A percentile compares a stretch with the other conserved stretches of the same genome.
phyloP scores from a whole-genome alignment of 2,797 vertebrate genomes.

The Danionella dracula region DNA sequence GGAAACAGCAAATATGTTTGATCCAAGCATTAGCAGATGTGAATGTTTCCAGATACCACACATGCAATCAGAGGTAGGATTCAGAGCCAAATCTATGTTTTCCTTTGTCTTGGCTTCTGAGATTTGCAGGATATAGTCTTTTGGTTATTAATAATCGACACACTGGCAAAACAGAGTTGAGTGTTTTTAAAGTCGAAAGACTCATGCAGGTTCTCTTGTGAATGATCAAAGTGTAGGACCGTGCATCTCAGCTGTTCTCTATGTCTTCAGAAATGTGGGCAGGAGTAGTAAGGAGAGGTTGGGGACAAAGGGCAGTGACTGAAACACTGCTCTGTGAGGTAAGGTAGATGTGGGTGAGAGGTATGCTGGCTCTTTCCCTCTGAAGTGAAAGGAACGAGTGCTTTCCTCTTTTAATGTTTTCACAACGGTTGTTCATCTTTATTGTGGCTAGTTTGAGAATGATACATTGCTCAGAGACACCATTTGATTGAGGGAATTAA shows the following conservation, averaged over 20 bases:
- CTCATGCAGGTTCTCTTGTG: not conserved
- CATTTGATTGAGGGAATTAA: not conserved
- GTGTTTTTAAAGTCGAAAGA: not conserved
- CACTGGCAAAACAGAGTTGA: conserved; percentile 5
- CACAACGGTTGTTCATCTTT: conserved; percentile 18
- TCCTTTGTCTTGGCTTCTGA: conserved; percentile 8
- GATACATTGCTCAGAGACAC: not conserved
- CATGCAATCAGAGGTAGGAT: conserved; percentile 30
- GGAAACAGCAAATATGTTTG: conserved; percentile 69
- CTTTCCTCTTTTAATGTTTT: conserved; percentile 12
- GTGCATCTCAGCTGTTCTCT: conserved; percentile 15
- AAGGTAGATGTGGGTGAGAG: conserved; percentile 63
- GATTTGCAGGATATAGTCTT: not conserved
- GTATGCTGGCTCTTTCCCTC: conserved; percentile 36
- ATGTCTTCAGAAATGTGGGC: conserved; percentile 10
- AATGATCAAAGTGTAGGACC: conserved; percentile 31
- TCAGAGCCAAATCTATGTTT: not conserved
- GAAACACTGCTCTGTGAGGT: conserved; percentile 68
- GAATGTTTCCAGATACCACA: conserved; percentile 70
- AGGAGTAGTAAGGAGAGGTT: conserved; percentile 8
- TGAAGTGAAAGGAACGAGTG: conserved; percentile 28
- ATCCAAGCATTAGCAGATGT: conserved; percentile 81
- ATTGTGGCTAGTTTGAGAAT: not conserved
- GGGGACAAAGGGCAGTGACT: conserved; percentile 27
- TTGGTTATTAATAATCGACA: conserved; percentile 5